phyloP scores from a whole-genome alignment of 2,888 invertebrate genomes.

The Steromphala cineraria region DNA sequence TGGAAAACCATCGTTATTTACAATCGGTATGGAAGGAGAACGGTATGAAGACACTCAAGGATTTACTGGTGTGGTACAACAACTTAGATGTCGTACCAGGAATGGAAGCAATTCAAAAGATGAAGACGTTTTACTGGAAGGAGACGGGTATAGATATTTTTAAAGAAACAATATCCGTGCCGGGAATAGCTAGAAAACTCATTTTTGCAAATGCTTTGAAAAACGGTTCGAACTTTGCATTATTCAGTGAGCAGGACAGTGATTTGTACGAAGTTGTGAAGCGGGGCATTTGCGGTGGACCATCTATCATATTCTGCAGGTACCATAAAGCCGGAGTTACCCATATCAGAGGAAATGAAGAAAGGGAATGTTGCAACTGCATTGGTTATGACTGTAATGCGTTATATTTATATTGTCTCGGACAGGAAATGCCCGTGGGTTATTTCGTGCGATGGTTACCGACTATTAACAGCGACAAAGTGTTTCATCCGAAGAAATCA shows the following conservation, averaged over 20 bases:
- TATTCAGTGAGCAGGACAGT: neutral
- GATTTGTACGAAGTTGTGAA: neutral
- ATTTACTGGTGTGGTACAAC: conserved; percentile 14
- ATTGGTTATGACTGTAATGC: too few relatives aligned
- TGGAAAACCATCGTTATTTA: neutral
- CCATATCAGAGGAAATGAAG: too few relatives aligned
- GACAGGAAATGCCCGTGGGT: too few relatives aligned
- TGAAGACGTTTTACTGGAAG: conserved; percentile 6
- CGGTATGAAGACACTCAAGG: neutral
- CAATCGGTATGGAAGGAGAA: neutral
- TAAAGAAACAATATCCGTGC: neutral
- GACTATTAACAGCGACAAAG: too few relatives aligned
- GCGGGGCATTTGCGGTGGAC: neutral
- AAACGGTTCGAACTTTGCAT: neutral
- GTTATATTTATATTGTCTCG: too few relatives aligned
- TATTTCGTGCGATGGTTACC: too few relatives aligned
- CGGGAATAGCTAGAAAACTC: neutral
- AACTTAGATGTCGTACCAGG: neutral
- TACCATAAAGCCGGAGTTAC: neutral
- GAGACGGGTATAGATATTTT: neutral
- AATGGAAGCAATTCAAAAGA: neutral
- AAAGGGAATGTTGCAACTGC: too few relatives aligned
- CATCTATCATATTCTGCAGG: neutral
- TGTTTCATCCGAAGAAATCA: too few relatives aligned
- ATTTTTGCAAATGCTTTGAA: neutral